Evolutionary conservation across 1,140 invertebrate genomes (phyloP), one percentile per base, ranked within the genome.

Genomic region (Brachionus plicatilis): DNA sequence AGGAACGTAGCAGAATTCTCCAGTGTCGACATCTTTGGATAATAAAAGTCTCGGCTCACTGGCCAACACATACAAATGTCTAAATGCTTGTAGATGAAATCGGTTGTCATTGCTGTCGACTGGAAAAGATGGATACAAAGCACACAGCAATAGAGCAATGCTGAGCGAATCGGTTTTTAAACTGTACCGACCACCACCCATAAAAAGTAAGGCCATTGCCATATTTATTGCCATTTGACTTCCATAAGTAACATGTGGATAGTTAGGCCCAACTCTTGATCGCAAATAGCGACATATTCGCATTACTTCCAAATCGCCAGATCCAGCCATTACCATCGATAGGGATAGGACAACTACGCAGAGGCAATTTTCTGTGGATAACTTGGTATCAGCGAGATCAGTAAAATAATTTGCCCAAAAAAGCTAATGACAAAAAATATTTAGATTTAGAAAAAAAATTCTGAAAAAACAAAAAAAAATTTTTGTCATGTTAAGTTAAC

Each of bases 51-150:
- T 90, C 0, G 95, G 93, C 88, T 98, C 95, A 9, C 94, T 93
- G 2, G 96, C 96, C 76, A 98, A 88, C 9, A 98, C 96, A 88
- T 98, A 99, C 14, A 99, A 90, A 90, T 99, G 97, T 41, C 96
- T 91, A 85, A 98, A 93, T 0, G 96, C 96, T 92, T 99, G 96
- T 78, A 98, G 90, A 90, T 97, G 95, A 70, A 60, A 83, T 93
- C 95, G 93, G 89, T 98, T 98, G 88, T 98, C 96, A 88, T 95
- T 95, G 87, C 94, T 96, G 88, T 97, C 95, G 3, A 94, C 95
- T 60, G 97, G 97, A 89, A 96, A 98, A 89, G 97, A 97, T 3
- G 97, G 97, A 90, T 96, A 98, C 88, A 98, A 94, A 1, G 96
- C 94, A 88, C 94, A 94, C 47, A 98, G 90, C 47, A 99, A 89